These are phyloP conservation scores for Psittacula derbiana DNA, from an alignment of 2,797 vertebrate species.

Conservation along the genomic window DNA sequence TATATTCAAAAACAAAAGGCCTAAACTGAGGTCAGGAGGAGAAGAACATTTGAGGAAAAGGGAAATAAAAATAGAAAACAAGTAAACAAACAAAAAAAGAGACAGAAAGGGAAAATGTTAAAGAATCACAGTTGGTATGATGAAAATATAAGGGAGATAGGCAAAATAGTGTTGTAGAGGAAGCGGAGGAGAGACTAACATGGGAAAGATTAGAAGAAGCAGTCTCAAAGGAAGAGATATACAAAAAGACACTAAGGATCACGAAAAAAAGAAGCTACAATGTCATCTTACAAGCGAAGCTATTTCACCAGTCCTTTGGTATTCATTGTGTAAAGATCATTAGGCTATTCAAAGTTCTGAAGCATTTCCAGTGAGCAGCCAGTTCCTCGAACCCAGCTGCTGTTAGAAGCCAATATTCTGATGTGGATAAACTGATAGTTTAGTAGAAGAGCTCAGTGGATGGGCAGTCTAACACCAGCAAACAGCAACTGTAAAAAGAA, in stretches of 20 bases:
- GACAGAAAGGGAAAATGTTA: background rate
- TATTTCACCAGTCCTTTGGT: background rate
- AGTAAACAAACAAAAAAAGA: background rate
- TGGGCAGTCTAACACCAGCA: background rate
- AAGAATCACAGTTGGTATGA: background rate
- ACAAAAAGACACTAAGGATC: background rate
- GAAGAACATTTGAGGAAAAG: background rate
- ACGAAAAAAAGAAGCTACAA: background rate
- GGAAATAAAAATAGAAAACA: background rate
- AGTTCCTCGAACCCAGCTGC: background rate
- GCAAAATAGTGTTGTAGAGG: background rate
- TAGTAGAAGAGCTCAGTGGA: background rate
- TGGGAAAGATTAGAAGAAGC: constrained; percentile 9
- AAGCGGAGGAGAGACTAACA: background rate
- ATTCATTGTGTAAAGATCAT: background rate
- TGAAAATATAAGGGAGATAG: background rate
- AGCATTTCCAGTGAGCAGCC: background rate
- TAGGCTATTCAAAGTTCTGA: background rate
- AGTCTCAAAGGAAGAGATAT: background rate
- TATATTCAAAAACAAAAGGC: background rate
- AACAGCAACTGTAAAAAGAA: background rate
- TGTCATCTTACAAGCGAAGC: background rate
- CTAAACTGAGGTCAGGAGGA: background rate
- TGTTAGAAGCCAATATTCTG: background rate
- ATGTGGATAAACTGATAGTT: background rate